These are phyloP conservation scores for Ichneumoninae sp. DNA, from an alignment of 2,888 invertebrate genomes.

Conservation along the genomic window DNA sequence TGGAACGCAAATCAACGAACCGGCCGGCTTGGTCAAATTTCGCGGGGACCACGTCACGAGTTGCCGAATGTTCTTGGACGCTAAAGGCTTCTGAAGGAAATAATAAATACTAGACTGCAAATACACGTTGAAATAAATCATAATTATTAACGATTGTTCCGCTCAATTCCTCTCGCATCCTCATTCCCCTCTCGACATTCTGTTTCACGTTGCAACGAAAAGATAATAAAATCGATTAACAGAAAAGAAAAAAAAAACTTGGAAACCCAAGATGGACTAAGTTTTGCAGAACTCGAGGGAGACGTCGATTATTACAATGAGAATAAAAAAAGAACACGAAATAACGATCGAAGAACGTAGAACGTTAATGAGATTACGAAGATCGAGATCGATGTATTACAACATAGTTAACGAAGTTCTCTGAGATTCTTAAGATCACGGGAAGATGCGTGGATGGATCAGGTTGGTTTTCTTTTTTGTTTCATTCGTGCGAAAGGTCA, in stretches of 20 bases:
- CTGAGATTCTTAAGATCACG: constrained; percentile 37
- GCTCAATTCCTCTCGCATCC: neutral
- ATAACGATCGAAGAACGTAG: constrained; percentile 21
- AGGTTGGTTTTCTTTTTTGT: constrained; percentile 66
- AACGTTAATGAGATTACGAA: constrained; percentile 36
- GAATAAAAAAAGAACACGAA: constrained; percentile 40
- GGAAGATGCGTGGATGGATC: constrained; percentile 52
- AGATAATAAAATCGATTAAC: constrained; percentile 32
- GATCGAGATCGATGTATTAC: constrained; percentile 30
- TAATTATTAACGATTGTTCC: constrained; percentile 46
- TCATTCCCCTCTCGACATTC: neutral
- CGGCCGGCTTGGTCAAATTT: constrained; percentile 88
- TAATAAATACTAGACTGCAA: constrained; percentile 9
- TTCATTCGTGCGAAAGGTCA: constrained; percentile 57
- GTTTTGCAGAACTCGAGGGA: constrained; percentile 40
- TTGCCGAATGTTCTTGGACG: constrained; percentile 89
- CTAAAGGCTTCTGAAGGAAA: constrained; percentile 90
- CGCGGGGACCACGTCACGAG: constrained; percentile 91
- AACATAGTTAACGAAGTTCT: constrained; percentile 17
- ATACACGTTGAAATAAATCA: constrained; percentile 50
- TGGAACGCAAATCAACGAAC: constrained; percentile 91
- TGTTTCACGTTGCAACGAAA: neutral
- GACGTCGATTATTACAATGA: constrained; percentile 55
- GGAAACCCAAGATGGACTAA: constrained; percentile 25
- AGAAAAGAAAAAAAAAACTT: constrained; percentile 17